These are phyloP conservation scores for Podarcis muralis DNA, from an alignment of 2,113 vertebrate species.

Conservation along the genomic window DNA sequence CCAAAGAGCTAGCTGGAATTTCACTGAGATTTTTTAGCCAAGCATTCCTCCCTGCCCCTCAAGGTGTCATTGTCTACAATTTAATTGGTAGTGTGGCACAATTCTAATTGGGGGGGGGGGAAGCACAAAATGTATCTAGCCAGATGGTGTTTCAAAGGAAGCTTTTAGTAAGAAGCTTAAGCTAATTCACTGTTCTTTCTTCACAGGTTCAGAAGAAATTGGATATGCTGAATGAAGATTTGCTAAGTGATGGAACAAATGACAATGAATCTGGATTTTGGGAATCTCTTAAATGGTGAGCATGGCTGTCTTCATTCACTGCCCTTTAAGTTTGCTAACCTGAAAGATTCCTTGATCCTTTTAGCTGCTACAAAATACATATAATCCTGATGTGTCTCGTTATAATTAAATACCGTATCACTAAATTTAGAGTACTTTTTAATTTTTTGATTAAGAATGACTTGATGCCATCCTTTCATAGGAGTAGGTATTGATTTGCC, in stretches of 20 bases:
- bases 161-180: background rate
- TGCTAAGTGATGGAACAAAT: slow-evolving; percentile 87
- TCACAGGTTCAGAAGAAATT: slow-evolving; percentile 96
- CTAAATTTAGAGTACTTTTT: background rate
- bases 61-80: background rate
- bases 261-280: slow-evolving; percentile 94
- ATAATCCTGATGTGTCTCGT: background rate
- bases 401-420: background rate
- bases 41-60: background rate
- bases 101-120: background rate
- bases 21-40: background rate
- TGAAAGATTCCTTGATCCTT: background rate
- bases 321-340: slow-evolving; percentile 13
- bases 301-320: background rate
- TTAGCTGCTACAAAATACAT: background rate
- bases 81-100: background rate
- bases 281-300: slow-evolving; percentile 93
- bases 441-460: background rate
- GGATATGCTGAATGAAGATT: slow-evolving; percentile 93
- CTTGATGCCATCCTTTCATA: background rate
- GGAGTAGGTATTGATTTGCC: background rate
- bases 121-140: background rate
- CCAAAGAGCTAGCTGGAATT: slow-evolving; percentile 20
- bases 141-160: background rate
- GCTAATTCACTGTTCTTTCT: background rate